Base-by-base conservation (phyloP, 2,113 vertebrate species). In the Callaeas wilsoni region DNA sequence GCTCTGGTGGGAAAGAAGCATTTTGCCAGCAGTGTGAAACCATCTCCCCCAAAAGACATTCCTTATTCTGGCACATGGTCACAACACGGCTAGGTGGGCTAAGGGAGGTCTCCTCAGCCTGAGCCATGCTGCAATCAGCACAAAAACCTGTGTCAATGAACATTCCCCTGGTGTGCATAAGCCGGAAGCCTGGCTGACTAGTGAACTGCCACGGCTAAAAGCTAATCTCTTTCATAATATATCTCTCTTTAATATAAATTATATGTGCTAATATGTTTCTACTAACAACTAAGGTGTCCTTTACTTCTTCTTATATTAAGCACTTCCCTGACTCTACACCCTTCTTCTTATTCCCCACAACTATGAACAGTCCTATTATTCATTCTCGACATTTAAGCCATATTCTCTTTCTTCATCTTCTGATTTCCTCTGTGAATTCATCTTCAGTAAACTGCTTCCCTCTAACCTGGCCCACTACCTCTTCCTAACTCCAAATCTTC, bases 1-100 rank as follows among this genome's bases (percentile, higher is more conserved):
- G 64, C 44, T 59, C 55, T 0, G 0, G 65, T 87, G 80, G 68
- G 60, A 92, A 92, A 84, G 27, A 8, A 81, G 39, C 35, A 13
- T 55, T 89, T 59, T 63, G 16, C 39, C 62, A 44, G 6, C 15
- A 62, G 12, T 3, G 5, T 64, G 42, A 37, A 75, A 87, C 46
- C 46, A 68, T 7, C 30, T 70, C 39, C 47, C 35, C 13, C 12
- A 73, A 14, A 93, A 84, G 57, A 20, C 37, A 63, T 29, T 19
- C 18, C 5, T 77, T 59, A 10, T n/a, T 55, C 59, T 52, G 47
- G 78, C 46, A 59, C 21, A 37, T 0, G 0, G 70, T 49, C 75
- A 56, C 53, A 79, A 41, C 22, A 32, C 4, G 2, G 50, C 21
- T 27, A 35, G 23, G 47, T 7, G 22, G 32, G 44, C 44, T 41